Evolutionary conservation across 2,888 invertebrate genomes (phyloP).

Genomic region (Aethes cnicana): DNA sequence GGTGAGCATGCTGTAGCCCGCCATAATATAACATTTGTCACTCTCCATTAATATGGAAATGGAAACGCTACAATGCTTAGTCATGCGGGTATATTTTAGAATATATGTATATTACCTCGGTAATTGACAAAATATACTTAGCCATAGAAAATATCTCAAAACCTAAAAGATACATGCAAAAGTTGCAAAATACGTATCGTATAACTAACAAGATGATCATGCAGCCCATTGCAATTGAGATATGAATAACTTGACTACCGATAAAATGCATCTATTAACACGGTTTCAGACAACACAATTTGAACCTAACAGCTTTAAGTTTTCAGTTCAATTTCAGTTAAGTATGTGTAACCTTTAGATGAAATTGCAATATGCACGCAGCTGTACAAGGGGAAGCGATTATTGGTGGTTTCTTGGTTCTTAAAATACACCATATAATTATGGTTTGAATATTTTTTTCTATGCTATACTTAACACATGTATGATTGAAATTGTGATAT

Average conservation of each 20-base stretch:
- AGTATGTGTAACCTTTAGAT: background rate
- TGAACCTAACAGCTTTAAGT: background rate
- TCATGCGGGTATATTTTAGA: no score
- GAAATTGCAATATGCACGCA: conserved; percentile 22
- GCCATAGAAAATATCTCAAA: no score
- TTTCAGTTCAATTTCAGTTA: background rate
- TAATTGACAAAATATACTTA: no score
- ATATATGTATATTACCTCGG: no score
- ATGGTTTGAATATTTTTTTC: no score
- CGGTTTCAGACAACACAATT: background rate
- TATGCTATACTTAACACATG: no score
- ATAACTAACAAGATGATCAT: conserved; percentile 2
- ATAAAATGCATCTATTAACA: conserved; percentile 6
- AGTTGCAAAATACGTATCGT: conserved; percentile 1
- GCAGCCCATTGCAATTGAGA: conserved; percentile 1
- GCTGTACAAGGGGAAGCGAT: conserved; percentile 16
- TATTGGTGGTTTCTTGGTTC: conserved; percentile 13
- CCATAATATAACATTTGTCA: no score
- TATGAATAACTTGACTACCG: conserved; percentile 11
- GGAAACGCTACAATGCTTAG: no score
- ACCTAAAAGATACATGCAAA: background rate
- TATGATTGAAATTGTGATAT: conserved; percentile 6
- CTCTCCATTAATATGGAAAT: no score
- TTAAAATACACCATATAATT: no score
- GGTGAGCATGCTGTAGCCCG: no score